Evolutionary conservation across 2,113 vertebrate genomes (phyloP).

Genomic region (Etia nguti): DNA sequence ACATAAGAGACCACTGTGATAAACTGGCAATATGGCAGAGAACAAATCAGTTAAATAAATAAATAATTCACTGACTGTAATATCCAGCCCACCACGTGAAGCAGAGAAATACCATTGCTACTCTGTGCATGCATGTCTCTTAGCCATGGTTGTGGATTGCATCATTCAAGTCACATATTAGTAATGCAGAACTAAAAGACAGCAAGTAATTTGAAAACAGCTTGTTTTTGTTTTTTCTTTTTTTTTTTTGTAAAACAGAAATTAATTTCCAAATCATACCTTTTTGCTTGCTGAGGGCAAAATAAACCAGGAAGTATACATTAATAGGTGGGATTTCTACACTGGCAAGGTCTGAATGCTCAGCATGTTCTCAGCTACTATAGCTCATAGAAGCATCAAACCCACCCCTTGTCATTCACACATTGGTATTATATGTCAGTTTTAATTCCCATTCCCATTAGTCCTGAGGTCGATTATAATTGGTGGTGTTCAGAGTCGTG

Average conservation of each 20-base stretch:
- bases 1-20: neutral
- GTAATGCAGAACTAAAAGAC: neutral
- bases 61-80: neutral
- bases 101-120: neutral
- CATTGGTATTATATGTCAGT: slow-evolving; percentile 15
- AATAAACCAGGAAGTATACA: neutral
- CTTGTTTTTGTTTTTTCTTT: neutral
- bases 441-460: slow-evolving; percentile 47
- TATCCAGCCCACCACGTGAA: neutral
- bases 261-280: neutral
- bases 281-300: neutral
- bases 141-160: neutral
- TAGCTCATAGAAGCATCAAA: neutral
- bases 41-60: neutral
- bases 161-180: neutral
- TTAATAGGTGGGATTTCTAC: neutral
- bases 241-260: neutral
- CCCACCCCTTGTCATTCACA: neutral
- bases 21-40: neutral
- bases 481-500: slow-evolving; percentile 5
- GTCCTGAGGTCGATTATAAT: slow-evolving; percentile 23
- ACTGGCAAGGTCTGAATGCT: neutral
- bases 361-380: neutral
- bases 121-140: neutral
- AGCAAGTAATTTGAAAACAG: neutral